These are phyloP conservation scores for Chanos chanos DNA, from an alignment of 2,797 vertebrate genomes.

Conservation along the genomic window DNA sequence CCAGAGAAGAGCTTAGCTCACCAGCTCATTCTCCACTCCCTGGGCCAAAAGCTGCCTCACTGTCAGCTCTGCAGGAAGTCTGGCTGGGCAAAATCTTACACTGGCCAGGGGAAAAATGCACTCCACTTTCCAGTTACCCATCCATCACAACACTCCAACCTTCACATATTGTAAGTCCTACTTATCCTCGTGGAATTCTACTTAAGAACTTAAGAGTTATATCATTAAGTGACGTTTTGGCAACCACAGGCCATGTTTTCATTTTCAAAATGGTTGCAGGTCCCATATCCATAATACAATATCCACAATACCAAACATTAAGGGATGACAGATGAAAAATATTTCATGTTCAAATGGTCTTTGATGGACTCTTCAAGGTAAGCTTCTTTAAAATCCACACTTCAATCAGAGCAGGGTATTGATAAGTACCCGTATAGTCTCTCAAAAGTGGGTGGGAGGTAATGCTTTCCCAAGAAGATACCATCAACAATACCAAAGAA, in stretches of 20 bases:
- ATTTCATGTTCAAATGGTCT: no score
- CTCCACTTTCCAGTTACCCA: conserved; percentile 9
- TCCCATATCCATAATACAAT: no score
- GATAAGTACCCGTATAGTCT: no score
- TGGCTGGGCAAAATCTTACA: conserved; percentile 6
- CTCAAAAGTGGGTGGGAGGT: no score
- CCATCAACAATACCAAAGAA: conserved; percentile 18
- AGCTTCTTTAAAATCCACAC: no score
- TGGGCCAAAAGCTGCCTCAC: not conserved
- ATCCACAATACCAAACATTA: no score
- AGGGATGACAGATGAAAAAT: no score
- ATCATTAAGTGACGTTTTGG: not conserved
- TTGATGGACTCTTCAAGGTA: no score
- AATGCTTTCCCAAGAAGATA: conserved; percentile 34
- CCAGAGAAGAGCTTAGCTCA: conserved; percentile 24
- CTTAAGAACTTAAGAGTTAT: not conserved
- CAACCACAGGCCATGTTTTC: no score
- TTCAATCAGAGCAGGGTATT: no score
- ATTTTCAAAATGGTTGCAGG: no score
- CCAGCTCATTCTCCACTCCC: conserved; percentile 3
- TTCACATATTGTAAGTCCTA: not conserved
- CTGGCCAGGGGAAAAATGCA: conserved; percentile 7
- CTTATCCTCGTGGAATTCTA: conserved; percentile 1
- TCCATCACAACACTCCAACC: conserved; percentile 14
- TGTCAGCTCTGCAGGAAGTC: conserved; percentile 8